Base-by-base conservation (phyloP, 1,140 invertebrate species). In the Polypedilum pembai region DNA sequence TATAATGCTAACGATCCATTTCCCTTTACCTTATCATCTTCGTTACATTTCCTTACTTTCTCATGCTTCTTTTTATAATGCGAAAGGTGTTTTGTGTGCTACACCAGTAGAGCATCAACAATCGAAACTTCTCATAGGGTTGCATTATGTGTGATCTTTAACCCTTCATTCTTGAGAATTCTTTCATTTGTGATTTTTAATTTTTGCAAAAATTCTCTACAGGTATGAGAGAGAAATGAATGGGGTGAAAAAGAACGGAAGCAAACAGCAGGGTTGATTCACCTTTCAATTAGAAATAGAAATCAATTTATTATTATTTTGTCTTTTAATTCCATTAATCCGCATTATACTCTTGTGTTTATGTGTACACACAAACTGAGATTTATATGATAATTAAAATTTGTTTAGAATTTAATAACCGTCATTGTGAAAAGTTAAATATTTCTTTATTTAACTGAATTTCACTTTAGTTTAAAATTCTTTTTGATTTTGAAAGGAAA, bases 291-390 rank as follows among this genome's bases (percentile, higher is more conserved):
- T 56, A n/a, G 45, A 56, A 56, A 56, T 56, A 56, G n/a, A 56
- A 69, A 69, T 69, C 65, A 69, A 69, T 69, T 69, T 69, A 69
- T 69, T 21, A 20, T 20, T 18, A 18, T 56, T 56, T 56, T 56
- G 12, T n/a, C 12, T 12, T 15, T 56, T 56, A n/a, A 56, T 56
- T 56, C 45, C 24, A 33, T 33, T 69, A 69, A 69, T 69, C 65
- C 65, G 17, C 17, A 69, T 69, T 69, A 69, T 69, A 18, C 17
- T 69, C 17, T 18, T 8, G 20, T 21, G 15, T 18, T 21, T 69
- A 18, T 21, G 18, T 69, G 20, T 20, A 69, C 65, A 69, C 65
- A 69, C 24, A 69, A 69, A 69, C 20, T 18, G 8, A 69, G 65
- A 69, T 69, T 18, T 18, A 56, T 17, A 69, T 56, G 45, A 56